A percentile compares a stretch with the other conserved stretches of the same genome.
Evolutionary conservation across 2,888 invertebrate genomes (phyloP).

Genomic region (Tachystola acroxantha): DNA sequence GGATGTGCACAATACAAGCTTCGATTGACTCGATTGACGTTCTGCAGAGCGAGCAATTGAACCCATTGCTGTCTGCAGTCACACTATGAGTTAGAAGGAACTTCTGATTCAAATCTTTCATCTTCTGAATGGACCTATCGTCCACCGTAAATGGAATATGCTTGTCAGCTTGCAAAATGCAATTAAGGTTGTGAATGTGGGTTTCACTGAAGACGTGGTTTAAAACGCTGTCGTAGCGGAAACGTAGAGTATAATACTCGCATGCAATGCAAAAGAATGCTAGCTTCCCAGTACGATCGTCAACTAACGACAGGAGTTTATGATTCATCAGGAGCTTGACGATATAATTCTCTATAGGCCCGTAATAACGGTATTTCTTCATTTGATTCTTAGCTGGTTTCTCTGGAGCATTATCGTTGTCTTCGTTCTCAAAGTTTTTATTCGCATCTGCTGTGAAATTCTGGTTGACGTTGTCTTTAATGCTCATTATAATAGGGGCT

Average conservation of each 20-base stretch:
- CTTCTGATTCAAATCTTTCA: conserved; percentile 57
- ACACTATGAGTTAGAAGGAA: conserved; percentile 53
- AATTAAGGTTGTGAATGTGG: conserved; percentile 60
- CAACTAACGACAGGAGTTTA: conserved; percentile 56
- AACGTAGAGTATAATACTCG: conserved; percentile 66
- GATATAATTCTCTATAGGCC: conserved; percentile 60
- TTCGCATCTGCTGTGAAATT: conserved; percentile 63
- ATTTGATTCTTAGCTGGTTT: conserved; percentile 52
- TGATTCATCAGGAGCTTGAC: conserved; percentile 55
- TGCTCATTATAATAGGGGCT: conserved; percentile 71
- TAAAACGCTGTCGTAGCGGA: conserved; percentile 66
- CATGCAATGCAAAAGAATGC: conserved; percentile 71
- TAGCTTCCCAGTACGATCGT: conserved; percentile 66
- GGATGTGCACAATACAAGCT: conserved; percentile 48
- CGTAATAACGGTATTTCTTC: conserved; percentile 67
- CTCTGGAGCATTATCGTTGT: conserved; percentile 49
- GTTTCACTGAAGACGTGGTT: conserved; percentile 67
- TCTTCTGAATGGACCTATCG: conserved; percentile 46
- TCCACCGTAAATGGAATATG: conserved; percentile 50
- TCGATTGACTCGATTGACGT: conserved; percentile 42
- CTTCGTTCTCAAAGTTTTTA: conserved; percentile 64
- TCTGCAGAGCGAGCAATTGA: conserved; percentile 53
- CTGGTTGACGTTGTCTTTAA: conserved; percentile 69
- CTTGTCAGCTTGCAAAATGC: conserved; percentile 56
- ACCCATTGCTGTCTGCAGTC: conserved; percentile 27